Conservation (phyloP, 2,797 vertebrate genomes). For the Falco peregrinus region DNA sequence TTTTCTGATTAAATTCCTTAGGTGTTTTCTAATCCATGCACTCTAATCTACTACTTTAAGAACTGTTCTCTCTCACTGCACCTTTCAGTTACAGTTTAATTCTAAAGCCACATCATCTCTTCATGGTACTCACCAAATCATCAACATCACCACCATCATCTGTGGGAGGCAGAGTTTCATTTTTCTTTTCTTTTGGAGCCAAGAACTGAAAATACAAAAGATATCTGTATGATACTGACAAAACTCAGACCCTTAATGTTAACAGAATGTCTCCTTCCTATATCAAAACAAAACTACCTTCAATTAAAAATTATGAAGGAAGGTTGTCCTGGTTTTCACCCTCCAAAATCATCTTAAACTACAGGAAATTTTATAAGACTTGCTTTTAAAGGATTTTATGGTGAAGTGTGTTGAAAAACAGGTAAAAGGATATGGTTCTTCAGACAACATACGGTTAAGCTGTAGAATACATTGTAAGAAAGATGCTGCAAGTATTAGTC, state of each 20-base stretch:
- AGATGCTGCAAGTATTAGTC: neutral
- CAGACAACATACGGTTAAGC: neutral
- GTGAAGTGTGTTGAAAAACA: neutral
- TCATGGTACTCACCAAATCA: constrained; percentile 85
- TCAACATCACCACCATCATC: constrained; percentile 91
- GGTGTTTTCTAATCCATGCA: neutral
- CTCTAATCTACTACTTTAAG: neutral
- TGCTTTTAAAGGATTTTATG: neutral
- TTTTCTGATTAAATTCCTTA: neutral
- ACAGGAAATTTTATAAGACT: neutral
- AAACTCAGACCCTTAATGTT: neutral
- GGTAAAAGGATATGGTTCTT: neutral
- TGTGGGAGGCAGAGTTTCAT: constrained; percentile 54
- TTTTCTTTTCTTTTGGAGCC: constrained; percentile 77
- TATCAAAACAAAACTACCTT: neutral
- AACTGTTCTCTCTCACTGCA: neutral
- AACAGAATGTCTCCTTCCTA: neutral
- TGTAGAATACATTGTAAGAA: neutral
- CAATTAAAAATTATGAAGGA: neutral
- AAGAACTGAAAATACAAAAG: constrained; percentile 84
- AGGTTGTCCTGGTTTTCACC: neutral
- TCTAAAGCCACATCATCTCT: neutral
- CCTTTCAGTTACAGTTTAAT: neutral
- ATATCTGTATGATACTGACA: neutral
- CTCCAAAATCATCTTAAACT: neutral